Base-by-base conservation (phyloP, 2,113 vertebrate species). In the Corapipo altera region DNA sequence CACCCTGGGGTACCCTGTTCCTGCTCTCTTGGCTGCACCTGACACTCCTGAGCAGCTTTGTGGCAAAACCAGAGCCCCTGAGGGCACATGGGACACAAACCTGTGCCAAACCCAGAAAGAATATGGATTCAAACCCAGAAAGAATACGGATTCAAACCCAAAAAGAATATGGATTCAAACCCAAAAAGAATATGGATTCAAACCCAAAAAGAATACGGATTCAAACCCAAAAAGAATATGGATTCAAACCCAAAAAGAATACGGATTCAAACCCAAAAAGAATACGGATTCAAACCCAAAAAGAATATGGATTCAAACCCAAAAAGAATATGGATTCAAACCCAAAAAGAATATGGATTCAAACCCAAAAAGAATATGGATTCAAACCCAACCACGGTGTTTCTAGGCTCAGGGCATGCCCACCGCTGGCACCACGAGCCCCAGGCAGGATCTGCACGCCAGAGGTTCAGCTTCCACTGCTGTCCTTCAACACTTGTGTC, bases 191-290 rank as follows among this genome's bases (percentile, higher is more conserved):
- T n/a, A 59, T 0, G 9, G 30, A 22, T 20, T 37, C 41, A 12
- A 64, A 66, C 3, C 20, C 44, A 59, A 8, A n/a, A n/a, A n/a
- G n/a, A n/a, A n/a, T n/a, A n/a, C n/a, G n/a, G n/a, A n/a, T n/a
- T n/a, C n/a, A n/a, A n/a, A n/a, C n/a, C n/a, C n/a, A n/a, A n/a
- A n/a, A n/a, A n/a, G n/a, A n/a, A n/a, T n/a, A n/a, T n/a, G n/a
- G n/a, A n/a, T n/a, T 3, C 30, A 43, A n/a, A 57, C 32, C 22
- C 0, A 0, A 15, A 20, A 41, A 37, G n/a, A 44, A 70, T n/a
- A 59, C 0, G 9, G 30, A 39, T 39, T 3, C 30, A 43, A n/a
- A 57, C 32, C 22, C 0, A 0, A 15, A 20, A 41, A 37, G n/a
- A 44, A 70, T n/a, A 59, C 0, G 9, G 30, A 22, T 20, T 37